phyloP scores from a whole-genome alignment of 2,888 invertebrate genomes.

The Exephanes ischioxanthus region DNA sequence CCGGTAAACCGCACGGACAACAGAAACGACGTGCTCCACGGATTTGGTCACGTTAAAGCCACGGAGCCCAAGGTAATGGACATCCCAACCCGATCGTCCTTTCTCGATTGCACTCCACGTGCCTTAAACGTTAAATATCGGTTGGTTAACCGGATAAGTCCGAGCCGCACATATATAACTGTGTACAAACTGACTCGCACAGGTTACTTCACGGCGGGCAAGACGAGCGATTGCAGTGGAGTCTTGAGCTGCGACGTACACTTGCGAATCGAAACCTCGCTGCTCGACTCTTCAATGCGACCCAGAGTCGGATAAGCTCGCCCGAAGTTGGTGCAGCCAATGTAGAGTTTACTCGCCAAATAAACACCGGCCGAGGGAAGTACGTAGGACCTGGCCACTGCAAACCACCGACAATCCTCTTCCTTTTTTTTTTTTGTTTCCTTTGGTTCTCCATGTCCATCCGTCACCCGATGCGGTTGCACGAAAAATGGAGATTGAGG shows the following conservation, averaged over 20 bases:
- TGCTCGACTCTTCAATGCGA: constrained; percentile 34
- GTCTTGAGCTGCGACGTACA: constrained; percentile 9
- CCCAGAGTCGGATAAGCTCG: constrained; percentile 44
- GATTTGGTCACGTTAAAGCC: constrained; percentile 60
- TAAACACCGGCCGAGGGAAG: constrained; percentile 46
- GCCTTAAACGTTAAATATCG: constrained; percentile 64
- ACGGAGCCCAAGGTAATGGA: constrained; percentile 43
- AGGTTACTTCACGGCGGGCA: neutral
- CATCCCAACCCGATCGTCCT: constrained; percentile 58
- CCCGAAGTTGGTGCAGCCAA: constrained; percentile 34
- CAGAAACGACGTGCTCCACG: constrained; percentile 45
- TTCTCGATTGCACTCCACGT: constrained; percentile 55
- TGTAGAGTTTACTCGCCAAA: constrained; percentile 49
- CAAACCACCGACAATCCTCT: neutral
- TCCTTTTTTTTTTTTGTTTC: constrained; percentile 28
- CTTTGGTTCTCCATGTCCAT: constrained; percentile 11
- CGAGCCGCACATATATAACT: neutral
- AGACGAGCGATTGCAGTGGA: constrained; percentile 27
- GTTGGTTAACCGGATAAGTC: constrained; percentile 36
- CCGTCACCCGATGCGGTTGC: constrained; percentile 4
- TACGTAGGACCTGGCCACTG: constrained; percentile 16
- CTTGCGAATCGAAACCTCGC: constrained; percentile 21
- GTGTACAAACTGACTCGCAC: neutral
- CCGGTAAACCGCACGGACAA: constrained; percentile 47
- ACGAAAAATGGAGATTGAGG: constrained; percentile 34